Base-by-base conservation (phyloP, 1,140 invertebrate genomes). In the Drosophila trapezifrons region DNA sequence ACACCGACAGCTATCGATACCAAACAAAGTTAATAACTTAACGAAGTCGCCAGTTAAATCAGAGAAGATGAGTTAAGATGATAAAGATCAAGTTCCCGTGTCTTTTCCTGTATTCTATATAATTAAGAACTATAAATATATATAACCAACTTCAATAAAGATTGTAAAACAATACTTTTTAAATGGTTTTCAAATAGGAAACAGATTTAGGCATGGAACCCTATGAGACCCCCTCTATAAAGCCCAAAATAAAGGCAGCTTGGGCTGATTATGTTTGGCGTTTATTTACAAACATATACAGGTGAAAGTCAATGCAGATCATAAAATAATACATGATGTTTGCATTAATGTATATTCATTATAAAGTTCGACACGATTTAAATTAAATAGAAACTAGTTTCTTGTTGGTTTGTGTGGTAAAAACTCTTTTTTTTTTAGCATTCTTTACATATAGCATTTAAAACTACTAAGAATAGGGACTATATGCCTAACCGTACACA, bases 241-340 rank as follows among this genome's bases (percentile, higher is more conserved):
- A 35, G 1, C 5, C 15, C 25, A 43, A 9, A 52, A 25, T 27
- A 17, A 35, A 42, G 7, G 15, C 6, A n/a, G 20, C 20, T 76
- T 27, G 12, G 40, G 42, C 63, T 82, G 69, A 77, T 80, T 84
- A 80, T 84, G 80, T 64, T 80, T 84, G 77, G 77, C 52, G 38
- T 72, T 80, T 78, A 85, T 80, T 80, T 84, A 84, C 65, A 79
- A 71, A 76, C 65, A 80, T 49, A 78, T 78, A 58, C 71, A 76
- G 54, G 46, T 59, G 55, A 59, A 63, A 40, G 17, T 43, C 38
- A 75, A 76, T 76, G 73, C 73, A 58, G 63, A 77, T 77, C 75
- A 71, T 71, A 71, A 80, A 70, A 76, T 79, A 63, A 80, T 76
- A 80, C 59, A 80, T 63, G 38, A 72, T 42, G 56, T 58, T 59